Base-by-base conservation (phyloP, 2,888 invertebrate species). In the Mythimna loreyi region DNA sequence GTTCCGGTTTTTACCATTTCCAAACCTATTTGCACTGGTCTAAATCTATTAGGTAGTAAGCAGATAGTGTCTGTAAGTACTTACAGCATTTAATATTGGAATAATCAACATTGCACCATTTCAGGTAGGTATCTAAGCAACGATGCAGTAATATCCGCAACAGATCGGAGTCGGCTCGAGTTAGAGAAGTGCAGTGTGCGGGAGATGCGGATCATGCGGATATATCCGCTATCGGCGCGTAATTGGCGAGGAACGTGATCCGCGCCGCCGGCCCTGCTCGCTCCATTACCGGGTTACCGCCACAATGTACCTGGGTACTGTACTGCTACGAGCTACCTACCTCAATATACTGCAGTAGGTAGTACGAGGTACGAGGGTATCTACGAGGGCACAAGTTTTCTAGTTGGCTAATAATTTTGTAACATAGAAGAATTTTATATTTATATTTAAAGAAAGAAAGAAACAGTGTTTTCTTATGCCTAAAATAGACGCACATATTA, bases 201-300 rank as follows among this genome's bases (percentile, higher is more conserved):
- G 70, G 75, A 78, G 75, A 62, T 62, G 73, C 76, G 78, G 75
- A 71, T 73, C 74, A 62, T 61, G 73, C 75, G 80, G 75, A 72
- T 72, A 69, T 84, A 83, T 85, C 85, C 80, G 80, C 60, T 81
- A 78, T 83, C 75, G 82, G 70, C 74, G 75, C 53, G 82, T 87
- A 87, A 87, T 87, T 87, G 87, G 78, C 86, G 86, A 75, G 87
- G 82, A 87, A 88, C 79, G 78, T 80, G 86, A 87, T 87, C 86
- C 66, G 52, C 58, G 71, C 70, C 55, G 62, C 60, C 52, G 64
- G 59, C 45, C 66, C 61, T 52, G 52, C 28, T 9, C 9, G 70
- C 68, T 70, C 70, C 60, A 40, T 75, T 75, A 70, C 80, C 80
- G 56, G 67, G 62, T 30, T 49, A 57, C 72, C 72, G 77, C 63